Evolutionary conservation across 2,797 vertebrate species (phyloP).

Genomic region (Phrynocephalus vlangalii): DNA sequence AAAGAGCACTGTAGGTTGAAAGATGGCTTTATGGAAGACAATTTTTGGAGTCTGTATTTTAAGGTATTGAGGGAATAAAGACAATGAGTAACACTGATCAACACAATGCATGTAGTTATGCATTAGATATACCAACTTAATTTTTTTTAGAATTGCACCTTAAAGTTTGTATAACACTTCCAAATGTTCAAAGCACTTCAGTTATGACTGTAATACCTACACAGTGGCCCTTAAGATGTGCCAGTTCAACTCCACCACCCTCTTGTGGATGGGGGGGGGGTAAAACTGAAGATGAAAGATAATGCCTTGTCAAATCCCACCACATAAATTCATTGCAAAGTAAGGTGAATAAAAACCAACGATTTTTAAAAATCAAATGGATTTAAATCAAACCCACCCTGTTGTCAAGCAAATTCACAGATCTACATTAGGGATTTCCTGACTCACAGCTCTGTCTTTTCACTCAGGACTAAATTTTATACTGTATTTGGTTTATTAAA

Average conservation of each 20-base stretch:
- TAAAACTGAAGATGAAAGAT: neutral
- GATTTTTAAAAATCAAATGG: no score
- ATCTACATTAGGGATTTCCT: no score
- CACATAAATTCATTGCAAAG: neutral
- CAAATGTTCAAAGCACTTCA: neutral
- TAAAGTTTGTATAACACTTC: neutral
- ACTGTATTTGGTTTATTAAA: no score
- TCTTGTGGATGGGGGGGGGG: neutral
- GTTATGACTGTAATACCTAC: neutral
- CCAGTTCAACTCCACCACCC: neutral
- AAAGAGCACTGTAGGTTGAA: neutral
- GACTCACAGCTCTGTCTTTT: neutral
- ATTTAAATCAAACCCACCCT: no score
- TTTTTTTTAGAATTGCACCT: neutral
- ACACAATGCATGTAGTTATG: no score
- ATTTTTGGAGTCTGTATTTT: neutral
- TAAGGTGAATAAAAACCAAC: neutral
- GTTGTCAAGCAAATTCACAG: no score
- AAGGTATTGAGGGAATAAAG: neutral
- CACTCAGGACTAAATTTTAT: neutral
- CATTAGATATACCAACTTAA: no score
- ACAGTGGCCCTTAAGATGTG: neutral
- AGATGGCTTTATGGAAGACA: neutral
- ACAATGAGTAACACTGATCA: no score
- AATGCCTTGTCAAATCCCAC: neutral